phyloP scores from a whole-genome alignment of 1,140 invertebrate species.

The Anoplolepis gracilipes region DNA sequence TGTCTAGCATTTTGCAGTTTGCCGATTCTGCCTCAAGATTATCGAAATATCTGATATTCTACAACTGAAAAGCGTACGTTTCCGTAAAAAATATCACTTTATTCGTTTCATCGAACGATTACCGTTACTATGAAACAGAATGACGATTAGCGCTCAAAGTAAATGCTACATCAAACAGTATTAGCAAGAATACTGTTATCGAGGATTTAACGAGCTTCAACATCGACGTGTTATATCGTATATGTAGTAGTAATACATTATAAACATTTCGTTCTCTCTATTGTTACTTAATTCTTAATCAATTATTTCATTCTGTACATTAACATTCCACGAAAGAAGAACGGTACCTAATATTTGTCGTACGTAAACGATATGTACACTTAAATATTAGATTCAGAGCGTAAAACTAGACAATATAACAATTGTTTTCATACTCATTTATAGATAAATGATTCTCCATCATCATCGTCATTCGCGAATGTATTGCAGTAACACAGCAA shows the following conservation, averaged over 20 bases:
- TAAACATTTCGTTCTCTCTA: constrained; percentile 21
- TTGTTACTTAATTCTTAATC: constrained; percentile 51
- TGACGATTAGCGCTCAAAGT: constrained; percentile 44
- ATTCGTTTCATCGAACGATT: constrained; percentile 46
- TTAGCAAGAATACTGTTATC: constrained; percentile 53
- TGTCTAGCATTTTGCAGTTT: not conserved
- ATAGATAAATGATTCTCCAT: not conserved
- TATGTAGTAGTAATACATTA: constrained; percentile 40
- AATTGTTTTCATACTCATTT: not conserved
- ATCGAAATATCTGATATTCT: not conserved
- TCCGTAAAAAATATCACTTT: constrained; percentile 69
- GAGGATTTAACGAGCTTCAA: constrained; percentile 60
- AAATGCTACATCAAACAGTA: constrained; percentile 64
- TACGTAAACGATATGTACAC: constrained; percentile 67
- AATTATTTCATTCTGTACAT: constrained; percentile 65
- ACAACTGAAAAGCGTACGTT: constrained; percentile 23
- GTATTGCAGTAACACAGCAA: constrained; percentile 45
- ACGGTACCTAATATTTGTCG: constrained; percentile 31
- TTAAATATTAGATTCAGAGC: constrained; percentile 44
- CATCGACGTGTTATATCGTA: constrained; percentile 18
- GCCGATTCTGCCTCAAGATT: not conserved
- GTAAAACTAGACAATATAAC: constrained; percentile 46
- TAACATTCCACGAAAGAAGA: constrained; percentile 55
- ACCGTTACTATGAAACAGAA: constrained; percentile 59
- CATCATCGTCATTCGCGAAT: constrained; percentile 8